Evolutionary conservation across 2,113 vertebrate species (phyloP), one percentile per base, ranked within the genome.

Genomic region (Acrocephalus arundinaceus): DNA sequence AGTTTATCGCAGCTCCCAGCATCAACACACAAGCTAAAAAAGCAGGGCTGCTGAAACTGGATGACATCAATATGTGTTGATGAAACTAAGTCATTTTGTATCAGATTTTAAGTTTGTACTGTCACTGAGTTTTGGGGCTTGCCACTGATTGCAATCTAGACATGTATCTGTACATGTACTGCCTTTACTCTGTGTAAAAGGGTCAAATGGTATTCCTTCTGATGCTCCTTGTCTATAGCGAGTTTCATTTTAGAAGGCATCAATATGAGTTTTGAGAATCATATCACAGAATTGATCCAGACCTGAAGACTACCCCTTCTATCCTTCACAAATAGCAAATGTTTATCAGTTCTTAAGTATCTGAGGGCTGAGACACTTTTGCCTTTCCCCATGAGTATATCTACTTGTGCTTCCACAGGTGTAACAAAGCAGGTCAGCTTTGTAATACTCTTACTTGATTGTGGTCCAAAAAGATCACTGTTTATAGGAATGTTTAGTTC

Each of bases 1-100:
- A 65, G 23, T 0, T 0, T 52, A 28, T 30, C 10, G 2, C 3
- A 10, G 27, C 6, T 75, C 52, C 33, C 51, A 71, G 19, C 31
- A 45, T 87, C 57, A 89, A 27, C 27, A 8, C 22, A 58, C 0
- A 5, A 31, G 4, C 31, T 72, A 30, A 73, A 83, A 35, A 37
- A 48, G 45, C 49, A 83, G 33, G 19, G 23, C 31, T 25, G 22
- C 13, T 93, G 63, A 68, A 89, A 83, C 23, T 43, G 58, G 23
- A 11, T 74, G 54, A 24, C 48, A 80, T 57, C 58, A 67, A 30
- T 10, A 54, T 68, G 13, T 19, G 19, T 41, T 54, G 71, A 27
- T 54, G 59, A 57, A 94, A 59, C 10, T 54, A 70, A 81, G 66
- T 1, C 4, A 6, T 31, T 76, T 57, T 62, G 5, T 51, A 15